These are phyloP conservation scores for Platycheirus albimanus DNA, from an alignment of 2,888 invertebrate genomes.

Conservation along the genomic window DNA sequence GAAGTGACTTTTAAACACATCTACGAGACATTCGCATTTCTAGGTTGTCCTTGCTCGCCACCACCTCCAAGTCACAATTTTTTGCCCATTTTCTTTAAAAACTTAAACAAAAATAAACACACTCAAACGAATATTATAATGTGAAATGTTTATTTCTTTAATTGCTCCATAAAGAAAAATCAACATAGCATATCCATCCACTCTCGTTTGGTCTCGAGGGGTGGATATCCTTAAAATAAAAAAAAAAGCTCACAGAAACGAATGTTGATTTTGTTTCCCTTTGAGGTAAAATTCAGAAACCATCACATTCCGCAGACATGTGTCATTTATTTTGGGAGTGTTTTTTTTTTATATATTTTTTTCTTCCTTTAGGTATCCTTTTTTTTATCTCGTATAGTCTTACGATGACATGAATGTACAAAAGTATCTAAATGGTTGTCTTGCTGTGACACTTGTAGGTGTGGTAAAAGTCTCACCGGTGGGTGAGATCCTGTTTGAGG, in stretches of 20 bases:
- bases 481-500: conserved; percentile 45
- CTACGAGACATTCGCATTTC: no score
- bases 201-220: not conserved
- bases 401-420: not conserved
- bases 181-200: conserved; percentile 1
- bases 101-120: not conserved
- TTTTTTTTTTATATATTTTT: conserved; percentile 44
- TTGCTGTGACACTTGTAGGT: conserved; percentile 21
- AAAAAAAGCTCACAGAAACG: no score
- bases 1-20: no score
- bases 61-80: no score
- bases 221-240: conserved; percentile 15
- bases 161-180: not conserved
- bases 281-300: conserved; percentile 46
- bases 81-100: not conserved
- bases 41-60: no score
- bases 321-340: conserved; percentile 62
- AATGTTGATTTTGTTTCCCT: conserved; percentile 44
- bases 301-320: conserved; percentile 57
- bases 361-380: not conserved
- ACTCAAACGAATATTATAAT: not conserved
- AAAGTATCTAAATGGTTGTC: conserved; percentile 44
- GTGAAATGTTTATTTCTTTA: not conserved
- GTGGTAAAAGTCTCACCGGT: conserved; percentile 27
- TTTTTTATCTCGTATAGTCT: conserved; percentile 16